Evolutionary conservation across 2,888 invertebrate species (phyloP).

Genomic region (Acrocera orbiculus): DNA sequence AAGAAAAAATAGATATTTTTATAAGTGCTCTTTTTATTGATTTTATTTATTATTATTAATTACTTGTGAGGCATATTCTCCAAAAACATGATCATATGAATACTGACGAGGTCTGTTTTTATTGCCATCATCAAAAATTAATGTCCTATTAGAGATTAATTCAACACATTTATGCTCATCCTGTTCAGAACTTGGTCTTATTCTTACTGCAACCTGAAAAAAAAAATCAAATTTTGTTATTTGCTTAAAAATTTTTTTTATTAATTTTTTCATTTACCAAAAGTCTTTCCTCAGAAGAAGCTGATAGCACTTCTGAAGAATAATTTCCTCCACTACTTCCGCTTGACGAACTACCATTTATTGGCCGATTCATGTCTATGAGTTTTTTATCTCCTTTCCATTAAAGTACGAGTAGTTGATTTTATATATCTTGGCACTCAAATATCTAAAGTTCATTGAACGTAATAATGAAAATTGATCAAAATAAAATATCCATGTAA

Average conservation of each 20-base stretch:
- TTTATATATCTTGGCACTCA: no score
- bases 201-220: slow-evolving; percentile 65
- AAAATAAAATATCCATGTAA: no score
- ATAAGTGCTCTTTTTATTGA: no score
- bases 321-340: slow-evolving; percentile 16
- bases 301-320: slow-evolving; percentile 20
- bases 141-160: slow-evolving; percentile 27
- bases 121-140: slow-evolving; percentile 32
- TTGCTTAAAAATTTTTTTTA: no score
- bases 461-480: no score
- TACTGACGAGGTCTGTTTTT: slow-evolving; percentile 64
- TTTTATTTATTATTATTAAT: no score
- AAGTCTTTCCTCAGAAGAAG: slow-evolving; percentile 26
- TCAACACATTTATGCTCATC: slow-evolving; percentile 34
- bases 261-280: no score
- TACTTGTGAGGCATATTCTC: slow-evolving; percentile 72
- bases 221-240: not conserved
- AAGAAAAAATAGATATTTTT: no score
- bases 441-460: no score
- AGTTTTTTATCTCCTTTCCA: no score
- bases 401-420: no score
- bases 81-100: slow-evolving; percentile 77
- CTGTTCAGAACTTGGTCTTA: slow-evolving; percentile 69
- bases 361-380: no score
- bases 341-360: slow-evolving; percentile 22